Evolutionary conservation across 2,113 vertebrate species (phyloP), one percentile per base, ranked within the genome.

Genomic region (Planiliza haematocheilus): DNA sequence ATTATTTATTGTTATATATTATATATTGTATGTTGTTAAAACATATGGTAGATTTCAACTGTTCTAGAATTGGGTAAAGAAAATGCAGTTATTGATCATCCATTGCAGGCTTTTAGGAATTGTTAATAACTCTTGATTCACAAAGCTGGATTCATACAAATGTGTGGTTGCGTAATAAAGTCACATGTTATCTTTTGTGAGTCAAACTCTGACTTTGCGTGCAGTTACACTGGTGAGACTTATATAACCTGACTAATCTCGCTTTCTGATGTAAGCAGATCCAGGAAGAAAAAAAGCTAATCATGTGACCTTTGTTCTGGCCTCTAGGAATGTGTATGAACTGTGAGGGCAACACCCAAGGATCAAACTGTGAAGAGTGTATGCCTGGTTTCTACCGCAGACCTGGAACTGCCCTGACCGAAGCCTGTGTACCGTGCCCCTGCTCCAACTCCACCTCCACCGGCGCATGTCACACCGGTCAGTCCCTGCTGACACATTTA

Each of bases 321-420:
- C 48, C 53, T 85, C 9, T 86, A 97, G 96, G 96, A 78, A 61
- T 79, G 84, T 98, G 96, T 89, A 77, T 95, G 88, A 92, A 94
- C 80, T 99, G 97, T 87, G 95, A 94, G 79, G 94, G 91, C 1
- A 96, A 97, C 90, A 96, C 95, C 0, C 82, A 94, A 88, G 97
- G 96, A 48, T 38, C 80, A 51, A 94, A 95, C 89, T 99, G 97
- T 52, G 96, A 98, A 90, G 94, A 94, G 83, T 99, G 97, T 87
- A 93, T 90, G 86, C 92, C 93, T 6, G 92, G 90, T 14, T 97
- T 93, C 90, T 97, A 95, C 86, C 92, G 66, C 43, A 66, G 80
- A 20, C 75, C 53, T 0, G 90, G 82, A 53, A 16, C 70, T 7
- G 61, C 61, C 0, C 77, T 65, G 62, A 57, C 69, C 10, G 86